Conservation (phyloP, 2,888 invertebrate species). For the Erannis defoliaria region DNA sequence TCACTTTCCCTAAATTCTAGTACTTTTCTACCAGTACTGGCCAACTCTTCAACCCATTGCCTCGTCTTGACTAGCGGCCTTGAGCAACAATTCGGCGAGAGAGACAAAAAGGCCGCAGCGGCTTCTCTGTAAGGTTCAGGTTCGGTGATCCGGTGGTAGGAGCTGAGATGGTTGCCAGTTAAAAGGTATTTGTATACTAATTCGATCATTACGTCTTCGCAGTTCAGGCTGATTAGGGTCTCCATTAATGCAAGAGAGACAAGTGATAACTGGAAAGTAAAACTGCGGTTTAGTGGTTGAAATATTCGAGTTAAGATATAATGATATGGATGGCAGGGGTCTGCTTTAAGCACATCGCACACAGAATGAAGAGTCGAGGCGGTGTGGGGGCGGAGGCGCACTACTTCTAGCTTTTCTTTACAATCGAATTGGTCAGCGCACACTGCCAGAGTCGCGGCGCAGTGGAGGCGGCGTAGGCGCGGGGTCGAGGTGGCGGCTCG, state of each 20-base stretch:
- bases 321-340: no score
- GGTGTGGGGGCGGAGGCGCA: no score
- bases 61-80: constrained; percentile 70
- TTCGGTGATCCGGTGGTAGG: constrained; percentile 66
- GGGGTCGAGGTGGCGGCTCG: no score
- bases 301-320: neutral
- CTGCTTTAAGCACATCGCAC: no score
- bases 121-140: constrained; percentile 76
- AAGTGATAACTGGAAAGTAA: constrained; percentile 89
- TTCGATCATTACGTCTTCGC: constrained; percentile 98
- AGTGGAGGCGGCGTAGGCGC: no score
- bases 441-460: no score
- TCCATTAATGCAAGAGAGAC: constrained; percentile 96
- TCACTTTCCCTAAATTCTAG: constrained; percentile 70
- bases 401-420: no score
- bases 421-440: no score
- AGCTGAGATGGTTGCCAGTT: constrained; percentile 72
- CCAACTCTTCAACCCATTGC: constrained; percentile 75
- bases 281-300: constrained; percentile 38
- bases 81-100: constrained; percentile 88
- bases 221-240: constrained; percentile 95
- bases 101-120: constrained; percentile 69
- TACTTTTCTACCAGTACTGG: constrained; percentile 66
- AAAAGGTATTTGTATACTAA: constrained; percentile 93
- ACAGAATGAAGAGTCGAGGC: no score